Evolutionary conservation across 2,113 vertebrate genomes (phyloP), one percentile per base, ranked within the genome.

Genomic region (Rhynchopsitta pachyrhyncha): DNA sequence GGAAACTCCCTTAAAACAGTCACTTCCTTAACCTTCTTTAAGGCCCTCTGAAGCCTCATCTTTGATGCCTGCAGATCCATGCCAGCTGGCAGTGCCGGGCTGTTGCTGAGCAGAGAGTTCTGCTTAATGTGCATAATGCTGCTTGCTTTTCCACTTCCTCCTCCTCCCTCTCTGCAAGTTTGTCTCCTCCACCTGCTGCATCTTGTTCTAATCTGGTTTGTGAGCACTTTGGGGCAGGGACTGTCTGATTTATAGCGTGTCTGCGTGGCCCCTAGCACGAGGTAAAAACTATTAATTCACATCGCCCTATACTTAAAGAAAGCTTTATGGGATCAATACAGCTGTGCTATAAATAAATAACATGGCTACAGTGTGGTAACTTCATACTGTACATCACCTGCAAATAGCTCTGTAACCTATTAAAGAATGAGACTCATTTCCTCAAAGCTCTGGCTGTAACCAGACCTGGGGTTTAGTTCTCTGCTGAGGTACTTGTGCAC

Each of bases 121-220:
- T 92, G 82, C 88, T 94, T 73, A 24, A 19, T 90, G 85, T 39
- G 76, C 85, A 82, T 82, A 44, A 71, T 44, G 87, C 68, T 66
- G 52, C 80, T 86, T 50, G 90, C 68, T 64, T 88, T 55, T 86
- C 83, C 86, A 71, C 82, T 96, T 96, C 92, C 95, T 97, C 62
- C 95, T 96, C 92, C 95, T 97, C 92, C 95, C 93, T 94, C 88
- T 86, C 95, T 49, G 25, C 46, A 5, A 92, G 96, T 91, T 88
- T 23, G 92, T 95, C 96, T 96, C 92, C 90, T 96, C 94, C 94
- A 96, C 96, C 93, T 95, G 94, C 94, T 96, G 92, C 95, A 89
- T 95, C 96, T 96, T 93, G 91, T 95, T 94, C 96, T 93, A 60
- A 95, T 95, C 93, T 89, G 88, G 88, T 93, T 69, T 93, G 86